Base-by-base conservation (phyloP, 2,797 vertebrate genomes). In the Melanogrammus aeglefinus region DNA sequence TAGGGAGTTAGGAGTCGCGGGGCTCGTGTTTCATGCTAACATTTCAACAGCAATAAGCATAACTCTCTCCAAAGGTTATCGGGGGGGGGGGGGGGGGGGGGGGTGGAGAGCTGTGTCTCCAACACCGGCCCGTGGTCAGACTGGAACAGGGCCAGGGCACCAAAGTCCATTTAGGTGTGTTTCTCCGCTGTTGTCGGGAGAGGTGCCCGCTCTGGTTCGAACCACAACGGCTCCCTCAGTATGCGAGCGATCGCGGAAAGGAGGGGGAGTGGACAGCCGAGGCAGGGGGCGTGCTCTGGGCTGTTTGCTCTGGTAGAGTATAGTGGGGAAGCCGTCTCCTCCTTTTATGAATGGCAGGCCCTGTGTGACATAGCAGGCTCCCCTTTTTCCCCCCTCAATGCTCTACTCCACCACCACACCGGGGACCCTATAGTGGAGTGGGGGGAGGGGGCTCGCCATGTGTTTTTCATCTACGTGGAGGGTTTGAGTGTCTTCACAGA, bases 391-490 rank as follows among this genome's bases (percentile, higher is more conserved):
- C 86, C 87, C 84, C 81, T 85, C 83, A 85, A 57, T 18, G 5
- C 47, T 12, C 47, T 1, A 16, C 47, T 21, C 47, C 87, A 86
- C 87, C 84, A 81, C 86, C 84, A 85, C 87, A 86, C 83, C 78
- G 82, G 86, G 57, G 91, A 88, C 90, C 87, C 86, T 85, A 84
- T 88, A 80, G 88, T 83, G 80, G 77, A 72, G 72, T 14, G 24
- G 82, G 73, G 75, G 76, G 29, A 47, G 44, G 70, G 63, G 77
- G 77, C 80, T 72, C 83, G 77, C 87, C 94, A 94, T 95, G 90
- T 95, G 94, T 93, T 95, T 94, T 93, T 94, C 92, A 95, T 95
- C 94, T 94, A 90, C 85, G 80, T 91, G 80, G 82, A 87, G 88
- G 75, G 76, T 74, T 87, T 83, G 86, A 93, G 91, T 91, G 91